Evolutionary conservation across 2,888 invertebrate genomes (phyloP).

Genomic region (Mellilla xanthometata): DNA sequence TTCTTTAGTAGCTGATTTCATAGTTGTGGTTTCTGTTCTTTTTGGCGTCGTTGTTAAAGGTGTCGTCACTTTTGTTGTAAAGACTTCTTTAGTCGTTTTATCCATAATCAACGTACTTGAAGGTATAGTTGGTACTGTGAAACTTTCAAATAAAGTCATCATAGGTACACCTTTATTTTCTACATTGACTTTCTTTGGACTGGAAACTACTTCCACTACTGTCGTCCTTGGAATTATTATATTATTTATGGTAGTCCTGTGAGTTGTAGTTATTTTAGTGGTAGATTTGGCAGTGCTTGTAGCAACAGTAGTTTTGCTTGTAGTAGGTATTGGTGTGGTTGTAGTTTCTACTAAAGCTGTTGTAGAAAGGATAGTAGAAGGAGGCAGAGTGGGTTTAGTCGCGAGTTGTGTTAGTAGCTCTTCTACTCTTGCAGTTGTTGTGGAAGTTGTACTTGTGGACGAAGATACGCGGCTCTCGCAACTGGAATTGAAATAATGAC

Average conservation of each 20-base stretch:
- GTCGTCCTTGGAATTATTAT: slow-evolving; percentile 5
- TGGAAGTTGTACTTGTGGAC: slow-evolving; percentile 50
- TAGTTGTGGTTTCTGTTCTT: slow-evolving; percentile 4
- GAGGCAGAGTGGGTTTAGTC: slow-evolving; percentile 47
- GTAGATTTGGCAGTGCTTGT: slow-evolving; percentile 6
- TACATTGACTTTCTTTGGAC: slow-evolving; percentile 3
- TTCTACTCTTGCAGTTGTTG: slow-evolving; percentile 43
- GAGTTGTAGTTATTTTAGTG: slow-evolving; percentile 8
- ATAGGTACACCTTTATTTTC: neutral
- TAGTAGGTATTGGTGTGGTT: slow-evolving; percentile 12
- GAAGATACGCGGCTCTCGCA: slow-evolving; percentile 65
- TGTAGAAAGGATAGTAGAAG: slow-evolving; percentile 35
- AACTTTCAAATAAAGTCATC: neutral
- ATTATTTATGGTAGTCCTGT: neutral
- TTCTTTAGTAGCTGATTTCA: slow-evolving; percentile 5
- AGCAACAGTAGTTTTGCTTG: slow-evolving; percentile 16
- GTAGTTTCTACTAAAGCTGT: slow-evolving; percentile 21
- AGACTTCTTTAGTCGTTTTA: no score
- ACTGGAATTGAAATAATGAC: slow-evolving; percentile 51
- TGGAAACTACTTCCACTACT: neutral
- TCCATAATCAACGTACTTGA: slow-evolving; percentile 3
- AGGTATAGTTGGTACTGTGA: neutral
- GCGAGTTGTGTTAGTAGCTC: slow-evolving; percentile 61
- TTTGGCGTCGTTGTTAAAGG: neutral
- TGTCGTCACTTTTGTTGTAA: no score